Base-by-base conservation (phyloP, 1,140 invertebrate species). In the Leptopilina boulardi region DNA sequence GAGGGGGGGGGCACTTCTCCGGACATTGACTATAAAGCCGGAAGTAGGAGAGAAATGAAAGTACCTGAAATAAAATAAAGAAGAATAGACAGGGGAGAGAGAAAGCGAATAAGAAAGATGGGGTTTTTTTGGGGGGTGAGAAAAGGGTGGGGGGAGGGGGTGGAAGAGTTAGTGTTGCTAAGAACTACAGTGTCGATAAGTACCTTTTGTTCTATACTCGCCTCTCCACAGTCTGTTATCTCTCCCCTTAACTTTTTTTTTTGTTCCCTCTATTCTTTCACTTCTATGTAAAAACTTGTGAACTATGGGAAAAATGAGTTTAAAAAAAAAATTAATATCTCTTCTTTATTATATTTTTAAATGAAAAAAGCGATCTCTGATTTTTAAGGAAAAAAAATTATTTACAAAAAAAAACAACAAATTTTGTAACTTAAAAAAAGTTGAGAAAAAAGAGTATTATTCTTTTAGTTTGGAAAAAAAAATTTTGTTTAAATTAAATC, bases 91-190 rank as follows among this genome's bases (percentile, higher is more conserved):
- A n/a, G 56, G 70, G 73, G 66, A 77, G 54, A 66, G 51, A 71
- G 70, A 41, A 76, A 9, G 38, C 75, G 54, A 70, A 75, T 73
- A 72, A 42, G 77, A 66, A 54, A 47, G 34, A 70, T 70, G 75
- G 66, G 82, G 78, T 77, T 79, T n/a, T n/a, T n/a, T 78, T 75
- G 75, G 73, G 71, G 70, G 73, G 51, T 75, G 44, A 66, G 51
- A 71, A 51, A 30, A 74, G 76, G 73, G 73, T 72, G 70, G 75
- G 73, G 73, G 66, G 30, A 71, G 71, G 78, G 82, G 83, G 77
- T 83, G 80, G 85, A 85, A 84, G 82, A 80, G 81, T 84, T 66
- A 66, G 59, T 30, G 59, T 23, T 30, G 59, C 59, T 66, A 66
- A 66, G 59, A 66, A 66, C 59, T 66, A 66, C 59, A 66, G 13